phyloP scores from a whole-genome alignment of 2,797 vertebrate species.

The Vireo griseus region DNA sequence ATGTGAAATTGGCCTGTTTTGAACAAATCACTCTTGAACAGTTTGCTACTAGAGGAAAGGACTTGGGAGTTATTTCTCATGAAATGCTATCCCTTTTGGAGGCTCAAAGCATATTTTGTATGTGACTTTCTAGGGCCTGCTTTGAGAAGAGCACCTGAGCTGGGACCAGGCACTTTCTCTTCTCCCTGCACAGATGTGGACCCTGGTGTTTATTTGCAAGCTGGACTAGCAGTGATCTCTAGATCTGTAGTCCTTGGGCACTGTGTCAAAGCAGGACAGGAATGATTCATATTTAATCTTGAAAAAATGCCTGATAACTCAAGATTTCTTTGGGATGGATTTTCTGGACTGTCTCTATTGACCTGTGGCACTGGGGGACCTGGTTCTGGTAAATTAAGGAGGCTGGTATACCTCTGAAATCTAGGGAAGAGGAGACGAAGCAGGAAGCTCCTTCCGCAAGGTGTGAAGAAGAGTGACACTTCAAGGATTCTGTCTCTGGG shows the following conservation, averaged over 20 bases:
- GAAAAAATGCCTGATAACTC: background rate
- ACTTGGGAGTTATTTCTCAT: background rate
- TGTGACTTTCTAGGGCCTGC: background rate
- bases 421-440: background rate
- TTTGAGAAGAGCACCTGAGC: background rate
- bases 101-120: rapidly evolving
- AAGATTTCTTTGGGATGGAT: background rate
- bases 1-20: background rate
- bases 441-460: background rate
- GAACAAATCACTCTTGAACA: background rate
- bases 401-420: background rate
- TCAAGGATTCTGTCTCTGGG: background rate
- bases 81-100: background rate
- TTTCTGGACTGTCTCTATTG: background rate
- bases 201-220: background rate
- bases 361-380: background rate
- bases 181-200: too few species aligned
- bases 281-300: rapidly evolving
- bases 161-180: background rate
- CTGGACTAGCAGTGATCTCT: background rate
- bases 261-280: background rate
- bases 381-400: background rate
- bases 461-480: background rate
- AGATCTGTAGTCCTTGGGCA: background rate
- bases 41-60: background rate